phyloP scores from a whole-genome alignment of 1,140 invertebrate species.

The Cotesia glomerata region DNA sequence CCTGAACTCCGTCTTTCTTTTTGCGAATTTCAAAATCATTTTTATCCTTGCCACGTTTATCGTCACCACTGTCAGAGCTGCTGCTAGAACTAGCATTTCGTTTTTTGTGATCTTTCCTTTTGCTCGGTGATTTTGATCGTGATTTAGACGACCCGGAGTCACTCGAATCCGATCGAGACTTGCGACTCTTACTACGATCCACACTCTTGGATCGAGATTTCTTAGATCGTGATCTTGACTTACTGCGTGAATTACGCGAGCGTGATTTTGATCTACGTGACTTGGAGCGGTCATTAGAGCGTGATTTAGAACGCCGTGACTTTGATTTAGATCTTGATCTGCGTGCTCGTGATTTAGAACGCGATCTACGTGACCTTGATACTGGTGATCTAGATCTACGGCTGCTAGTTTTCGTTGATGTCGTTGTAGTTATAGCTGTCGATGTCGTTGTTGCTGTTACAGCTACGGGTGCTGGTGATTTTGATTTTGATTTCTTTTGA shows the following conservation, averaged over 20 bases:
- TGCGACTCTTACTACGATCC: constrained; percentile 55
- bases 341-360: constrained; percentile 45
- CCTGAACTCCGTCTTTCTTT: constrained; percentile 80
- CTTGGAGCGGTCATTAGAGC: constrained; percentile 42
- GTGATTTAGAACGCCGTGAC: constrained; percentile 40
- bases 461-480: constrained; percentile 43
- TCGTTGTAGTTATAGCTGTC: no score
- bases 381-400: constrained; percentile 50
- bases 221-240: constrained; percentile 50
- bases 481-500: constrained; percentile 52
- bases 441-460: no score
- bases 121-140: constrained; percentile 53
- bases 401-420: constrained; percentile 32
- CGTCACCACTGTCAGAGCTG: constrained; percentile 54
- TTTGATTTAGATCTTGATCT: constrained; percentile 44
- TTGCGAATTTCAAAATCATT: constrained; percentile 75
- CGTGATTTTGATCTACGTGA: constrained; percentile 51
- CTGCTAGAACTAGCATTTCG: constrained; percentile 52
- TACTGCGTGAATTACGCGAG: constrained; percentile 46
- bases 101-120: constrained; percentile 60
- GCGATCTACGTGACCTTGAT: constrained; percentile 46
- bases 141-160: constrained; percentile 56
- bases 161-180: constrained; percentile 54
- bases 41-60: constrained; percentile 65
- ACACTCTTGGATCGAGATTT: constrained; percentile 56